Percentiles rank a stretch among this genome's conserved stretches.
Evolutionary conservation across 2,888 invertebrate species (phyloP).

Genomic region (Xylota sylvarum): DNA sequence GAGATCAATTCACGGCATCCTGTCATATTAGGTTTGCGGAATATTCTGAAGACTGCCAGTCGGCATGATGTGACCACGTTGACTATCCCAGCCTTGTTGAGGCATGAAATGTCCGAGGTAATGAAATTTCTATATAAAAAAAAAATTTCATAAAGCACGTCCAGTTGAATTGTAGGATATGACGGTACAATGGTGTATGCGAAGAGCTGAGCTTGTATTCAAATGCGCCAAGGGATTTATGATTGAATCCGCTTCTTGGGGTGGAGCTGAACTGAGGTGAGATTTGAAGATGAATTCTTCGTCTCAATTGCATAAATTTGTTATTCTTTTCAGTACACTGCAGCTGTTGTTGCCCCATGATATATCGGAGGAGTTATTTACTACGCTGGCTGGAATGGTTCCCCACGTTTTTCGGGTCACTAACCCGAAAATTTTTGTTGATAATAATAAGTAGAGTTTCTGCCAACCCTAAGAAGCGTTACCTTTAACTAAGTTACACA

Average conservation of each 20-base stretch:
- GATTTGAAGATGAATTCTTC: slow-evolving; percentile 82
- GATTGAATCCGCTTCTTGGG: slow-evolving; percentile 98
- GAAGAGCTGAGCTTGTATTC: slow-evolving; percentile 97
- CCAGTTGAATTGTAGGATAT: slow-evolving; percentile 88
- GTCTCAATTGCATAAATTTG: slow-evolving; percentile 85
- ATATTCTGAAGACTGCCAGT: slow-evolving; percentile 97
- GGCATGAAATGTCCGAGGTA: slow-evolving; percentile 97
- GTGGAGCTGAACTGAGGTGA: slow-evolving; percentile 95
- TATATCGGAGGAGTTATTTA: slow-evolving; percentile 93
- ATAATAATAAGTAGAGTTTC: slow-evolving; percentile 82
- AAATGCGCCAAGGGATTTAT: slow-evolving; percentile 99
- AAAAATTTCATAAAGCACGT: not conserved
- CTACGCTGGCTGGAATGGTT: slow-evolving; percentile 93
- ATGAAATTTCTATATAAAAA: slow-evolving; percentile 4
- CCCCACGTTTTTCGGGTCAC: slow-evolving; percentile 97
- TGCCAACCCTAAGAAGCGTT: not conserved
- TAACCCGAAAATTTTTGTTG: slow-evolving; percentile 94
- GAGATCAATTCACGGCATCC: slow-evolving; percentile 99
- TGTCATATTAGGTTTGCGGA: slow-evolving; percentile 96
- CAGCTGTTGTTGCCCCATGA: slow-evolving; percentile 91
- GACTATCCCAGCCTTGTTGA: slow-evolving; percentile 95
- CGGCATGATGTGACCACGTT: slow-evolving; percentile 96
- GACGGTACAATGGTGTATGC: slow-evolving; percentile 98
- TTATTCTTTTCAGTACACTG: slow-evolving; percentile 80
- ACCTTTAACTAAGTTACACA: not conserved